Evolutionary conservation across 2,888 invertebrate genomes (phyloP), one percentile per base, ranked within the genome.

Genomic region (Ypsolopha scabrella): DNA sequence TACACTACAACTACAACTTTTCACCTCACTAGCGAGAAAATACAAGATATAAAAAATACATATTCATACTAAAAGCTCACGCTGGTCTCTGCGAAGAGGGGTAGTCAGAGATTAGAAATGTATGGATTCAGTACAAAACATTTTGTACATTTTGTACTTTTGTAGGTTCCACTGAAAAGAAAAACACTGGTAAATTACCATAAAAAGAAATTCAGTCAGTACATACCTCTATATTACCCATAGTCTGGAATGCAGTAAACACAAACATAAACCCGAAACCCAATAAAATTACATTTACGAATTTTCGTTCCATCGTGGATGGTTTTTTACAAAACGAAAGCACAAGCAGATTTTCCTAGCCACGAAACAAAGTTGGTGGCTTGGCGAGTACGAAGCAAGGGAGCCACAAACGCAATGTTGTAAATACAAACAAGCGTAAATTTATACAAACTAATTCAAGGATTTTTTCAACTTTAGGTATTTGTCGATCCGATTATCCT

Each of bases 161-260:
- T 24, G 24, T 4, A 24, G 24, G 24, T 24, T 24, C 24, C 24
- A 24, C 2, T 10, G 45, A 50, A 14, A 13, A 51, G 48, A 47
- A 48, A 41, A 24, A 49, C 9, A 41, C 34, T 51, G 49, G 37
- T 36, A 50, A 45, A 6, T 8, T n/a, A 34, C 14, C n/a, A 44
- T 9, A 46, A 34, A 46, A 11, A 11, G 2, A 38, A 38, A 38
- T n/a, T 35, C 36, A 51, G 34, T 43, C 52, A 50, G 36, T 41
- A 63, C 91, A 89, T 87, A 97, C 98, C 93, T 98, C 94, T 67
- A 97, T 96, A 80, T 97, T 97, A 59, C 96, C 94, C 91, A 96
- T 95, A 47, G 98, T 98, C 88, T 98, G 98, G 80, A 99, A 99
- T 41, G 98, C 97, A 54, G 98, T 97, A 77, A 99, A 99, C 59